These are phyloP conservation scores for Callaeas wilsoni DNA, from an alignment of 2,113 vertebrate species.

Conservation along the genomic window DNA sequence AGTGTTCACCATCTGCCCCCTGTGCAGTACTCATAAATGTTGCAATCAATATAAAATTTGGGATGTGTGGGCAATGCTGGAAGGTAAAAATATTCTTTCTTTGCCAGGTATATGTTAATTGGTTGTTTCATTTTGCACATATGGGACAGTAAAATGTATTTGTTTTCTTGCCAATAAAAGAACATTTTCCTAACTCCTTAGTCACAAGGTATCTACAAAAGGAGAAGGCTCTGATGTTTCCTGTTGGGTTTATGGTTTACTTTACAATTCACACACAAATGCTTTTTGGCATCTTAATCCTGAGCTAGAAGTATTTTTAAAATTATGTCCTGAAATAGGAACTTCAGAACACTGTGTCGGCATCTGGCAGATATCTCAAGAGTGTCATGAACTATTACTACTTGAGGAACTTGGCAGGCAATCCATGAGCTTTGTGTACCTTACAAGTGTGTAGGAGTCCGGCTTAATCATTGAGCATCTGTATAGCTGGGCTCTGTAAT, in stretches of 20 bases:
- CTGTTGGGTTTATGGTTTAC: conserved; percentile 44
- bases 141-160: background rate
- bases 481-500: background rate
- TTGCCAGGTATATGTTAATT: conserved; percentile 13
- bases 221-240: conserved; percentile 37
- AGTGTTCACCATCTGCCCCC: background rate
- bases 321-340: conserved; percentile 64
- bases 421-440: conserved; percentile 2
- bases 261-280: conserved; percentile 49
- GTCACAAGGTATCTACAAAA: background rate
- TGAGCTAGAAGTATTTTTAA: conserved; percentile 54
- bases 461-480: conserved; percentile 23
- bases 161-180: conserved; percentile 14
- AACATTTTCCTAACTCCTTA: background rate
- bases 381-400: conserved; percentile 54
- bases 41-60: conserved; percentile 6
- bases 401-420: conserved; percentile 56
- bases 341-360: conserved; percentile 41
- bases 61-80: conserved; percentile 10
- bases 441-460: conserved; percentile 30
- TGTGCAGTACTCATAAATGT: background rate
- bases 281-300: conserved; percentile 51
- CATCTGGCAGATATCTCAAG: conserved; percentile 62
- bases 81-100: conserved; percentile 10
- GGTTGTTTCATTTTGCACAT: conserved; percentile 23